Percentiles rank a stretch among this genome's conserved stretches.
Evolutionary conservation across 2,113 vertebrate species (phyloP).

Genomic region (Sander vitreus): DNA sequence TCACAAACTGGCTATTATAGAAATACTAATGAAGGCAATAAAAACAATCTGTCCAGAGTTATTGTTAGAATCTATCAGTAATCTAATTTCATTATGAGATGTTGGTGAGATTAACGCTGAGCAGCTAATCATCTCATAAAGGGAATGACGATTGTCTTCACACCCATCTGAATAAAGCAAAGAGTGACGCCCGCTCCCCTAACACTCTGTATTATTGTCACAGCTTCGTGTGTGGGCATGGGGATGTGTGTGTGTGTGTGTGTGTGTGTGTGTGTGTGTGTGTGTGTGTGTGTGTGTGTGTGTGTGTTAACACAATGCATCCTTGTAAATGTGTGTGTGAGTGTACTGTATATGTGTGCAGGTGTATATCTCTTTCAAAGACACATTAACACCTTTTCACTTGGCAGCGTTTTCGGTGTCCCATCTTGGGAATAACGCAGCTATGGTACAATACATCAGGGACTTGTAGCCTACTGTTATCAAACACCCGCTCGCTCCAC

Average conservation of each 20-base stretch:
- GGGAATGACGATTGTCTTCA: conserved; percentile 43
- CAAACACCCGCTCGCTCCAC: conserved; percentile 48
- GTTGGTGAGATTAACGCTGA: conserved; percentile 61
- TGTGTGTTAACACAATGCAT: conserved; percentile 1
- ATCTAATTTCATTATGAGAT: conserved; percentile 70
- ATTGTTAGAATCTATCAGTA: conserved; percentile 52
- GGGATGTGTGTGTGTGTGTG: conserved; percentile 19
- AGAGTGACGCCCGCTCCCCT: conserved; percentile 40
- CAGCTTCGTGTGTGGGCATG: conserved; percentile 19
- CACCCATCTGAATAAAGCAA: conserved; percentile 30
- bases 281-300: conserved; percentile 11
- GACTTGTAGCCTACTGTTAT: conserved; percentile 52
- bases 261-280: conserved; percentile 11
- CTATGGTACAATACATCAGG: conserved; percentile 58
- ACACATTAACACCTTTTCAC: conserved; percentile 76
- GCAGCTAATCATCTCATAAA: conserved; percentile 61
- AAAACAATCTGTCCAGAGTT: conserved; percentile 60
- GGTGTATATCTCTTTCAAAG: conserved; percentile 43
- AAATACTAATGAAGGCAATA: conserved; percentile 72
- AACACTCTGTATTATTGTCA: conserved; percentile 57
- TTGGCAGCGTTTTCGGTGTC: conserved; percentile 55
- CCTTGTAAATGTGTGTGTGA: conserved; percentile 12
- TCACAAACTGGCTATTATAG: conserved; percentile 60
- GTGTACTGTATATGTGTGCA: conserved; percentile 10
- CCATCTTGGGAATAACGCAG: conserved; percentile 64